Percentiles rank a stretch among this genome's conserved stretches.
Evolutionary conservation across 2,888 invertebrate genomes (phyloP).

Genomic region (Malthinus flaveolus): DNA sequence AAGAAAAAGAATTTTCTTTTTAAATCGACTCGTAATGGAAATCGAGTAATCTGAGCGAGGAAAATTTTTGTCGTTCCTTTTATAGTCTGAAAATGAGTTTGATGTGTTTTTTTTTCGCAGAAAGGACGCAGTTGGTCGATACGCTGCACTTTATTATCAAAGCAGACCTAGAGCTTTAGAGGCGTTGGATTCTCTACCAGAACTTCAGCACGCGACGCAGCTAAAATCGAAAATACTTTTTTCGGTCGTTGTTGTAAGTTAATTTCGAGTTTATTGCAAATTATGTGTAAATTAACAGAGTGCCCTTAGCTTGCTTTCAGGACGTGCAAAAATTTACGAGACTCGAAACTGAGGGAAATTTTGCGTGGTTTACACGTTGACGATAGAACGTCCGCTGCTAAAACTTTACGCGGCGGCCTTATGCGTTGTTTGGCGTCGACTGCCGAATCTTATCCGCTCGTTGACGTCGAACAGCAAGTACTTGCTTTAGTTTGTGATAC

Average conservation of each 20-base stretch:
- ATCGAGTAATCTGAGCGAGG: too few relatives aligned
- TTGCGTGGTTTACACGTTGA: conserved; percentile 57
- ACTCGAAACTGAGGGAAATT: conserved; percentile 73
- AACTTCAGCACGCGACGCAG: conserved; percentile 81
- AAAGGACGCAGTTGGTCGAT: conserved; percentile 74
- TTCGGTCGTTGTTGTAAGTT: conserved; percentile 91
- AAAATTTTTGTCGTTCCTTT: too few relatives aligned
- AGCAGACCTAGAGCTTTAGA: conserved; percentile 85
- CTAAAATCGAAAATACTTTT: conserved; percentile 94
- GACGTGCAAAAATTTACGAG: conserved; percentile 70
- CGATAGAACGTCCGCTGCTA: conserved; percentile 53
- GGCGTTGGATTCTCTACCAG: conserved; percentile 79
- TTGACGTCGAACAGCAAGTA: conserved; percentile 69
- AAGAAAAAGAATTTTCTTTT: too few relatives aligned
- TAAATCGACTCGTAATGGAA: too few relatives aligned
- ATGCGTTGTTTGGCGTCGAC: conserved; percentile 62
- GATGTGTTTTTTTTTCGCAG: conserved; percentile 48
- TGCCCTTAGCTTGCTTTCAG: conserved; percentile 70
- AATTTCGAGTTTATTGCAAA: conserved; percentile 10
- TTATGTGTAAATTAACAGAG: conserved; percentile 22
- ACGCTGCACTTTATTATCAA: conserved; percentile 82
- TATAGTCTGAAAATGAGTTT: too few relatives aligned
- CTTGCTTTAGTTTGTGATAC: conserved; percentile 72
- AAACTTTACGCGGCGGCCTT: conserved; percentile 33
- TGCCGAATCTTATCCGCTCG: conserved; percentile 70